Evolutionary conservation across 2,113 vertebrate species (phyloP).

Genomic region (Cynocephalus volans): DNA sequence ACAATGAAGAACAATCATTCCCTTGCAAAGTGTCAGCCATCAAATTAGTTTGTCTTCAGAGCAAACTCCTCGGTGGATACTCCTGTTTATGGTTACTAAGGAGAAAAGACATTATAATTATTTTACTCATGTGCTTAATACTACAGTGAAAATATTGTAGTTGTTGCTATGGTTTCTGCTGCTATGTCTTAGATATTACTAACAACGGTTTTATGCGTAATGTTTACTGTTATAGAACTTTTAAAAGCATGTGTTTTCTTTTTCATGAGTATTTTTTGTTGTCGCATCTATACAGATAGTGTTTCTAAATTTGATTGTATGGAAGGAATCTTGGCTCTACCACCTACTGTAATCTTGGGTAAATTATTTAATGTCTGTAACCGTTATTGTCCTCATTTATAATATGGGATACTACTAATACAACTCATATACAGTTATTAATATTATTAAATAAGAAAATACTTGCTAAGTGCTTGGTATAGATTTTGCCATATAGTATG

Average conservation of each 20-base stretch:
- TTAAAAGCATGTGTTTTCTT: neutral
- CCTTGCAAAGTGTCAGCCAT: neutral
- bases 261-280: neutral
- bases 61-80: neutral
- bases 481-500: neutral
- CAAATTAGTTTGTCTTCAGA: neutral
- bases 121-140: neutral
- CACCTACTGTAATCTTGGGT: neutral
- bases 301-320: neutral
- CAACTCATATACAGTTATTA: neutral
- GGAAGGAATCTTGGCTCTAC: neutral
- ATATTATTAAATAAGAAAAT: constrained; percentile 10
- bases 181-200: neutral
- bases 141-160: neutral
- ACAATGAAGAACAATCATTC: neutral
- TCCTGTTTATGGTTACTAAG: neutral
- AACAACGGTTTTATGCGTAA: neutral
- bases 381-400: neutral
- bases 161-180: neutral
- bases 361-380: neutral
- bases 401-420: neutral
- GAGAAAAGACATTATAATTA: neutral
- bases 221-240: neutral
- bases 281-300: neutral
- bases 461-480: neutral